Conservation (phyloP, 2,797 vertebrate genomes). For the Tauraco hartlaubi region DNA sequence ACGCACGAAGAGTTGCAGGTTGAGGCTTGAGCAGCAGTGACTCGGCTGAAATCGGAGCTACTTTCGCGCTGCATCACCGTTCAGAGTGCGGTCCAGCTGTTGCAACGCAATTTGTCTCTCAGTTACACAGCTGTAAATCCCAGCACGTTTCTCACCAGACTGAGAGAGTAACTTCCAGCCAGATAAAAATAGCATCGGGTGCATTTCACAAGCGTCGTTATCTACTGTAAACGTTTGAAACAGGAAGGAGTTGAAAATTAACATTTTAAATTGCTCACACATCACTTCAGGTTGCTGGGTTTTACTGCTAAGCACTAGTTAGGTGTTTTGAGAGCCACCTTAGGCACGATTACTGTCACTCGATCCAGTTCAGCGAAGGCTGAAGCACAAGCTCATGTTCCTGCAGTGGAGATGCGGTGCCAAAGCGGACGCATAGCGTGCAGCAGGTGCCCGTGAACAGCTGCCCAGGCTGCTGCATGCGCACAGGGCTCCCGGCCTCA, state of each 20-base stretch:
- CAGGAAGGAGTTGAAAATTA: background rate
- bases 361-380: accelerated
- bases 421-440: accelerated
- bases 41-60: background rate
- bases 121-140: background rate
- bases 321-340: background rate
- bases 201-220: background rate
- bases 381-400: background rate
- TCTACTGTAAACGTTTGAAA: background rate
- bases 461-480: background rate
- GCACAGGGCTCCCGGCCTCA: background rate
- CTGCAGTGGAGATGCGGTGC: background rate
- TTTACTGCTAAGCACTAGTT: background rate
- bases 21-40: background rate
- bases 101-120: background rate
- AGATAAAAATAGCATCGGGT: background rate
- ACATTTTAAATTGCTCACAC: background rate
- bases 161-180: background rate
- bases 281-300: background rate
- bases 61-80: background rate
- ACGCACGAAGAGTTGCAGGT: accelerated
- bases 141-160: background rate
- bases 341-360: background rate
- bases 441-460: background rate
- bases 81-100: background rate